These are phyloP conservation scores for Notospermus geniculatus DNA, from an alignment of 1,140 invertebrate species.

Conservation along the genomic window DNA sequence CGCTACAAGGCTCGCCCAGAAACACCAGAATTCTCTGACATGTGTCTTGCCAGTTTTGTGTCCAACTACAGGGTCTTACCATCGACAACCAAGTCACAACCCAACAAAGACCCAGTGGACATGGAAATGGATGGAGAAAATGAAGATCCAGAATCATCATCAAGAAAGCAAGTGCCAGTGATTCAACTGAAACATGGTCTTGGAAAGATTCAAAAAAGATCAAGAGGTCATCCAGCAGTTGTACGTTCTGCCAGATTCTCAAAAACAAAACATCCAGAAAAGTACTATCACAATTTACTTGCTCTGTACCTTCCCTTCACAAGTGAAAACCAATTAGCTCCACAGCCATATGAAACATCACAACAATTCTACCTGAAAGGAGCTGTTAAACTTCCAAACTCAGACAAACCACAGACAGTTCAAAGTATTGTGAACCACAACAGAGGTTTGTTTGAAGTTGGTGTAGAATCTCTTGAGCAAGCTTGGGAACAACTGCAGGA, in stretches of 20 bases:
- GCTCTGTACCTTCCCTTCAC: constrained; percentile 18
- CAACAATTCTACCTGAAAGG: constrained; percentile 17
- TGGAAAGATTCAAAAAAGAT: constrained; percentile 21
- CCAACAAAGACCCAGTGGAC: constrained; percentile 10
- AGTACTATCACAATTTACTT: constrained; percentile 14
- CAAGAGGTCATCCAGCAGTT: constrained; percentile 14
- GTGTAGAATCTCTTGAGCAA: not conserved
- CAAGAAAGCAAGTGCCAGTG: no score
- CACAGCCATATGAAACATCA: constrained; percentile 13
- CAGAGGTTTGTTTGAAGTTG: not conserved
- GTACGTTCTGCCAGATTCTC: constrained; percentile 18
- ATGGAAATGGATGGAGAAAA: no score
- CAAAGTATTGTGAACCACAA: constrained; percentile 6
- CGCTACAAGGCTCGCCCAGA: constrained; percentile 16
- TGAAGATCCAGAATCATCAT: no score
- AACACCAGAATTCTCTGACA: constrained; percentile 11
- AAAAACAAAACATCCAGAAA: constrained; percentile 10
- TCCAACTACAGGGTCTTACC: constrained; percentile 19
- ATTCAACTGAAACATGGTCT: constrained; percentile 16
- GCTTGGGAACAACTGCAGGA: not conserved
- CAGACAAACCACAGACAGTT: not conserved
- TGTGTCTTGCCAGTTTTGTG: constrained; percentile 24
- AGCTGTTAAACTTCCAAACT: constrained; percentile 9
- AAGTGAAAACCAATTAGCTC: constrained; percentile 19
- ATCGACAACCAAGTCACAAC: constrained; percentile 8